Percentiles rank a stretch among this genome's conserved stretches.
These are phyloP conservation scores for Felis chaus DNA, from an alignment of 2,113 vertebrate species.

Conservation along the genomic window DNA sequence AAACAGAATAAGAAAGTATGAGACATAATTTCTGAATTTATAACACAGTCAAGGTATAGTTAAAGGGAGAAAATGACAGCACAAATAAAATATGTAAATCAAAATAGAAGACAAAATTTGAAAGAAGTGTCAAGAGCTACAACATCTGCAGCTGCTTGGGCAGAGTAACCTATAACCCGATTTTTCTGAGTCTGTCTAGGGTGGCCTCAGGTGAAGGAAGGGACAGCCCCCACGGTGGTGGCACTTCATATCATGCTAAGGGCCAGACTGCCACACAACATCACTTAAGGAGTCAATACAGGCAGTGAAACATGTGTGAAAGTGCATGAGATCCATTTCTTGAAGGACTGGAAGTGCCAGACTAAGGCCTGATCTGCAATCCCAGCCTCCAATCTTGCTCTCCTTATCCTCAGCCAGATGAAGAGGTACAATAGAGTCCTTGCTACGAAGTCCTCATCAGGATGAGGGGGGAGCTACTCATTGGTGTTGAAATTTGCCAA, in stretches of 20 bases:
- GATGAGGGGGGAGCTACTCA: constrained; percentile 90
- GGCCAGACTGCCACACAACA: background rate
- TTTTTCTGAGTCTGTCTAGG: background rate
- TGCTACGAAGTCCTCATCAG: constrained; percentile 90
- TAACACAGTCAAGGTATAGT: background rate
- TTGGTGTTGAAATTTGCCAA: constrained; percentile 92
- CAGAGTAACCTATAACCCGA: background rate
- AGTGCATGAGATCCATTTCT: background rate
- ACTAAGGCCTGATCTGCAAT: constrained; percentile 88
- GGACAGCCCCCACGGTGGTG: rapidly evolving
- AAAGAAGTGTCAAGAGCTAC: background rate
- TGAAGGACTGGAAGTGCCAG: constrained; percentile 82
- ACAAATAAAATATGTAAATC: constrained; percentile 11
- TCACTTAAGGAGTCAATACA: background rate
- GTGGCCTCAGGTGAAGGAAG: rapidly evolving
- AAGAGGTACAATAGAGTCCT: constrained; percentile 93
- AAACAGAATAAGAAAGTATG: background rate
- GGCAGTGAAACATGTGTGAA: background rate
- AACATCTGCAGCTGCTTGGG: background rate
- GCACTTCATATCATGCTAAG: background rate
- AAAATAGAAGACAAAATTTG: constrained; percentile 26
- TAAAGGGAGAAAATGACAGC: background rate
- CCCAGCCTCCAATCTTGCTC: constrained; percentile 86
- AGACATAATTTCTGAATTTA: background rate
- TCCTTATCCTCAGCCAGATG: constrained; percentile 91